Conservation (phyloP, 2,888 invertebrate genomes). For the Ditula angustiorana region DNA sequence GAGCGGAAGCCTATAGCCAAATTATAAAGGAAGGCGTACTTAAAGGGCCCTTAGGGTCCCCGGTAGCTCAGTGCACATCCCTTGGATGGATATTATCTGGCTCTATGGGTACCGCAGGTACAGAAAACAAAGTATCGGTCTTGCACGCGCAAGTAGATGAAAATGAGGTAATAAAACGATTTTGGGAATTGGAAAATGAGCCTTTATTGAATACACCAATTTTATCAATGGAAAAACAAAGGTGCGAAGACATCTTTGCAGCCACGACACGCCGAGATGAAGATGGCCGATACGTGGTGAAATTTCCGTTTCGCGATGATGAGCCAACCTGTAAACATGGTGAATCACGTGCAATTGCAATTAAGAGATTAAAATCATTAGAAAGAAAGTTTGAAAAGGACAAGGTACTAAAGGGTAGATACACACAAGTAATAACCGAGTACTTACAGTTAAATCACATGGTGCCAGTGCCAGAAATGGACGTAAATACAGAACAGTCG, state of each 20-base stretch:
- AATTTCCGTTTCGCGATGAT: constrained; percentile 42
- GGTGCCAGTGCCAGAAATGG: constrained; percentile 2
- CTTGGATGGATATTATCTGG: constrained; percentile 46
- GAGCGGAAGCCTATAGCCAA: constrained; percentile 33
- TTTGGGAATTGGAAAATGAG: constrained; percentile 48
- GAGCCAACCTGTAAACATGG: constrained; percentile 3
- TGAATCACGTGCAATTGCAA: constrained; percentile 10
- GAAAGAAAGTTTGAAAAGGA: constrained; percentile 10
- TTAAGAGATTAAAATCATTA: constrained; percentile 13
- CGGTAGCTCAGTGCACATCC: too few relatives aligned
- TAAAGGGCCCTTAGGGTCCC: too few relatives aligned
- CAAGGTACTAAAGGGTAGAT: constrained; percentile 25
- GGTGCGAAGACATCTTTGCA: constrained; percentile 40
- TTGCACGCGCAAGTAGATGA: constrained; percentile 31
- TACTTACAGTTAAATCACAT: constrained; percentile 41
- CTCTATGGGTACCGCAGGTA: not conserved
- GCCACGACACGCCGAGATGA: constrained; percentile 35
- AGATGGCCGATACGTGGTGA: constrained; percentile 42
- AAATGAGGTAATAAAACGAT: constrained; percentile 41
- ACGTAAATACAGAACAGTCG: constrained; percentile 14
- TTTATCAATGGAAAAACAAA: constrained; percentile 42
- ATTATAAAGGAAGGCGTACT: too few relatives aligned
- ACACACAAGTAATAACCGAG: constrained; percentile 28
- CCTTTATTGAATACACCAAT: constrained; percentile 13
- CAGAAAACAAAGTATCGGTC: not conserved